Base-by-base conservation (phyloP, 2,797 vertebrate species). In the Manis javanica region DNA sequence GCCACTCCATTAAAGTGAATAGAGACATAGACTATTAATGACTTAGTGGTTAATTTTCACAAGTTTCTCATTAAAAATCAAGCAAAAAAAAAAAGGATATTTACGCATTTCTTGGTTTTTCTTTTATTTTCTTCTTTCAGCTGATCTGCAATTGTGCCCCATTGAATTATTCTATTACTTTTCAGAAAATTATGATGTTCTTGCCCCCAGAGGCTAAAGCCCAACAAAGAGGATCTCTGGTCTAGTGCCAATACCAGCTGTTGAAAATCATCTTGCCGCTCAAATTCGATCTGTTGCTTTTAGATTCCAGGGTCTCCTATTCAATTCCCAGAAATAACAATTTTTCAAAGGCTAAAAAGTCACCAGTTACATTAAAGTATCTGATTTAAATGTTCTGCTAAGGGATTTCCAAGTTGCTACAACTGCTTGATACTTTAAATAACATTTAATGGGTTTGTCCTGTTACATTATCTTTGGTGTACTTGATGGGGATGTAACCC, bases 401-500 rank as follows among this genome's bases (percentile, higher is more conserved):
- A 97, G 77, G 61, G 87, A 90, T 68, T 95, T 96, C 91, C 86
- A 93, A 90, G 84, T 95, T 96, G 90, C 90, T 97, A 78, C 71
- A 96, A 88, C 29, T 83, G 26, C 93, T 94, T 91, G 68, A 95
- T 66, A 93, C 81, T 91, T 97, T 77, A 96, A 69, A 57, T n/a
- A 68, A 78, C 59, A 93, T 97, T 77, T 92, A 96, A 95, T 96
- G 87, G 71, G 86, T 64, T 46, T 92, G 74, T 95, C 37, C 57
- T 89, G 72, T 92, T 98, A 68, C 15, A 96, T 49, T 34, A 84
- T 97, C 89, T 91, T 97, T 98, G 95, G 95, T 89, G 85, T 97
- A 96, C 95, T 57, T 96, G 95, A 86, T 74, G 0, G 69, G 79
- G 75, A 71, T 86, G 53, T 96, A 91, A 77, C 94, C 42, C 83